Base-by-base conservation (phyloP, 2,113 vertebrate genomes). In the Engraulis encrasicolus region DNA sequence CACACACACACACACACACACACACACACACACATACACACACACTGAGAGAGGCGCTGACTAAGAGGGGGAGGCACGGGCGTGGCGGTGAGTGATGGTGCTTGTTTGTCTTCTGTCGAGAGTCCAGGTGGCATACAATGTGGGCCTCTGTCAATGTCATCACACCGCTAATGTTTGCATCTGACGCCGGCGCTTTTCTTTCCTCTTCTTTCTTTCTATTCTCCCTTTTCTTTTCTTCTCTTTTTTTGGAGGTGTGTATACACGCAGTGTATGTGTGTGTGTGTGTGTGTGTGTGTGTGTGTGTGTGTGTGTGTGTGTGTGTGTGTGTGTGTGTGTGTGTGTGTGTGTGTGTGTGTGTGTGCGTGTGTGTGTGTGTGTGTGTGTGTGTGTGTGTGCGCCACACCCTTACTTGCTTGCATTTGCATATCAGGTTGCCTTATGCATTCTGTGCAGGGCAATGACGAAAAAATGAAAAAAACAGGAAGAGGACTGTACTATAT, bases 71-170 rank as follows among this genome's bases (percentile, higher is more conserved):
- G 27, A 84, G 80, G 38, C 83, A 78, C 50, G n/a, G 52, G 50
- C 31, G 23, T 78, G 78, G 78, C 20, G 27, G 15, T 54, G 84
- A 50, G 78, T 82, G 84, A 89, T 86, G 86, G 78, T 71, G 82
- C 86, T 74, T 87, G 84, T 89, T 87, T 87, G 87, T 89, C 88
- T 89, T 74, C 82, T 89, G 88, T 89, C 86, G 85, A 61, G 80
- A 86, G 82, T 85, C 88, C 88, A 89, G 86, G 84, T 89, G 88
- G 82, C 87, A 86, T 82, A 81, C 84, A 84, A 71, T 84, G 87
- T 80, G 81, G 80, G 82, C 82, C 84, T 89, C 82, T 77, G 80
- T 89, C 88, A 89, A 81, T 89, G 86, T 86, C 88, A 89, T 78
- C 81, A 82, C 80, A 45, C 80, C 20, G 50, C 82, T 85, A 86